Base-by-base conservation (phyloP, 2,888 invertebrate genomes). In the Hesperia comma region DNA sequence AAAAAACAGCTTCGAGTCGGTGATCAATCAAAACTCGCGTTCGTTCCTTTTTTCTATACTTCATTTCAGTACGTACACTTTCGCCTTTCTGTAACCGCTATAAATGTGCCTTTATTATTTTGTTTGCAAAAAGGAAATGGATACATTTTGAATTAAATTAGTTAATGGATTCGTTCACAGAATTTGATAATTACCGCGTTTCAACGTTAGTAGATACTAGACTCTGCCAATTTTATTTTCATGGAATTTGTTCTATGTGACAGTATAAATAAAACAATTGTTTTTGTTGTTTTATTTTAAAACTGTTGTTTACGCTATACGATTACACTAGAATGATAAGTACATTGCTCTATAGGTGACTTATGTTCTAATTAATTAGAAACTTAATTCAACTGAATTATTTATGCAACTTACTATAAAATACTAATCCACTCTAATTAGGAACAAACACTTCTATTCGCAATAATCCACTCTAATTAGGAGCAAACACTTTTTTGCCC, bases 21-120 rank as follows among this genome's bases (percentile, higher is more conserved):
- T 92, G 92, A 92, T 92, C 92, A 92, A 92, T 92, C 92, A 92
- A 89, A 90, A 87, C 84, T 84, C 84, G 83, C 81, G 86, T 80
- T 82, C 81, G 80, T 79, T 88, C 82, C 80, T 82, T 86, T 81
- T 89, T 87, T 86, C 85, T 87, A 85, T 84, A 86, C 87, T 87
- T 85, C 85, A 87, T 85, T 87, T 88, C 90, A 88, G 85, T 88
- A 87, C 85, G 74, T 72, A 75, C 73, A 77, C 88, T 91, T 90
- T 90, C 86, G 89, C 83, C 82, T 82, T 81, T 84, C 84, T 83
- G 88, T 86, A 86, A 90, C 87, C 87, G 85, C 87, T 87, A 83
- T 87, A 86, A 88, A 87, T 86, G 85, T 81, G 80, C 79, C 81
- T 86, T 85, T 86, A 85, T 87, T 85, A 86, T 86, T 88, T 84